A percentile compares a stretch with the other conserved stretches of the same genome.
phyloP scores from a whole-genome alignment of 2,888 invertebrate genomes.

The Criorhina ranunculi region DNA sequence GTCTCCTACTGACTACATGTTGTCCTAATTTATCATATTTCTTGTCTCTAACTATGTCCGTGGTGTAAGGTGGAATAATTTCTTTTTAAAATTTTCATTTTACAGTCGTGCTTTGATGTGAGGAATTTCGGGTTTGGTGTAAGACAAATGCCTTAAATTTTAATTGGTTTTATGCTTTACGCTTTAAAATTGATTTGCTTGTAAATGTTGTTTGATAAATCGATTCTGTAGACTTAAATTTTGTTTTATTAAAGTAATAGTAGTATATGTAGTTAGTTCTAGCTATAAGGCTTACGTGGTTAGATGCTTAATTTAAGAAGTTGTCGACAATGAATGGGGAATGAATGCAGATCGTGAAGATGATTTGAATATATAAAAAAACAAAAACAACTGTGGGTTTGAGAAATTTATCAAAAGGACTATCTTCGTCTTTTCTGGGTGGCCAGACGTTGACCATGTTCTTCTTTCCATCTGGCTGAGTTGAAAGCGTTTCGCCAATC shows the following conservation, averaged over 20 bases:
- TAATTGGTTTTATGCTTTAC: conserved; percentile 66
- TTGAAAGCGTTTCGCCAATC: too few species aligned
- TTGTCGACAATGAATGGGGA: conserved; percentile 55
- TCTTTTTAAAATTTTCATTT: conserved; percentile 79
- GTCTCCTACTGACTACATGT: conserved; percentile 57
- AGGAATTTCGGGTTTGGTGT: conserved; percentile 85
- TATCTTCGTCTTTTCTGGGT: too few species aligned
- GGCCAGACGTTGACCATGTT: too few species aligned
- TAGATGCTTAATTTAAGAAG: conserved; percentile 29
- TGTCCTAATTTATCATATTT: conserved; percentile 41
- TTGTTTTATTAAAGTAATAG: conserved; percentile 34
- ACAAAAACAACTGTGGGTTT: too few species aligned
- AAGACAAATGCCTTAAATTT: conserved; percentile 79
- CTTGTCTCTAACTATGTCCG: conserved; percentile 24
- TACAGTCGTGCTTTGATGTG: conserved; percentile 87
- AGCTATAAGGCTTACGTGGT: not conserved
- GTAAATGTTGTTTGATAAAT: conserved; percentile 21
- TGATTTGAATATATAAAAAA: not conserved
- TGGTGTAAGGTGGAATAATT: conserved; percentile 69
- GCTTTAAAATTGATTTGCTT: conserved; percentile 43
- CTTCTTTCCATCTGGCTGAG: too few species aligned
- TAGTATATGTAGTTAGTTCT: conserved; percentile 15
- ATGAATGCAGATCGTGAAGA: not conserved
- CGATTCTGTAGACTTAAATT: conserved; percentile 15
- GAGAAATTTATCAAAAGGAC: too few species aligned